A percentile compares a stretch with the other conserved stretches of the same genome.
Conservation (phyloP, 2,113 vertebrate species). For the Sinosuthora webbiana region DNA sequence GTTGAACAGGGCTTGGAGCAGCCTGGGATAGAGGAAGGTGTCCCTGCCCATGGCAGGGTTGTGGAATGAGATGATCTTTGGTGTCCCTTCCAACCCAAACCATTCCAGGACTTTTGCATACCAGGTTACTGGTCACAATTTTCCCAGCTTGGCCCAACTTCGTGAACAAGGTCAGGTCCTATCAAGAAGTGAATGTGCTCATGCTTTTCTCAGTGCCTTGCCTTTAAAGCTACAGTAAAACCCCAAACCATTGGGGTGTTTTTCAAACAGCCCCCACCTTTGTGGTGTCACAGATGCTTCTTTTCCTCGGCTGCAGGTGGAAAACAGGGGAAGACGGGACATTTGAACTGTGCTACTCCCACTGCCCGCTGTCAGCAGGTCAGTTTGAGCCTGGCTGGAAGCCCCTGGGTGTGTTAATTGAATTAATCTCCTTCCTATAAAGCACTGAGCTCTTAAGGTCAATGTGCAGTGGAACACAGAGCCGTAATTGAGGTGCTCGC, state of each 20-base stretch:
- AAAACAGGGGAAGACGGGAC: neutral
- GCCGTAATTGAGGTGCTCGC: neutral
- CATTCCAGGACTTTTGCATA: neutral
- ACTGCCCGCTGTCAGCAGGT: neutral
- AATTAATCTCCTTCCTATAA: conserved; percentile 39
- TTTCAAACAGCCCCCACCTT: neutral
- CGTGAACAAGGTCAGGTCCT: neutral
- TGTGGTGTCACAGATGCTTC: accelerated
- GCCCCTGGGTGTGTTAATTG: conserved; percentile 24
- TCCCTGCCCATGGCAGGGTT: neutral
- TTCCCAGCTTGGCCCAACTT: neutral
- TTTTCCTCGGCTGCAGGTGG: neutral
- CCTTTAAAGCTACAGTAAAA: neutral
- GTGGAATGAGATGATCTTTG: neutral
- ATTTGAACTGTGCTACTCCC: neutral
- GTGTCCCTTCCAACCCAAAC: neutral
- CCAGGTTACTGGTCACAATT: neutral
- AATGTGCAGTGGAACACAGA: conserved; percentile 24
- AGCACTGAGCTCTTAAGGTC: conserved; percentile 46
- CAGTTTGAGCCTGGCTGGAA: neutral
- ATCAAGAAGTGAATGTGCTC: neutral
- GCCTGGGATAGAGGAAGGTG: accelerated
- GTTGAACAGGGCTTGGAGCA: accelerated
- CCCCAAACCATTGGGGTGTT: neutral
- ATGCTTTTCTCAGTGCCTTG: neutral